Conservation (phyloP, 1,140 invertebrate genomes). For the Drosophila sturtevanti region DNA sequence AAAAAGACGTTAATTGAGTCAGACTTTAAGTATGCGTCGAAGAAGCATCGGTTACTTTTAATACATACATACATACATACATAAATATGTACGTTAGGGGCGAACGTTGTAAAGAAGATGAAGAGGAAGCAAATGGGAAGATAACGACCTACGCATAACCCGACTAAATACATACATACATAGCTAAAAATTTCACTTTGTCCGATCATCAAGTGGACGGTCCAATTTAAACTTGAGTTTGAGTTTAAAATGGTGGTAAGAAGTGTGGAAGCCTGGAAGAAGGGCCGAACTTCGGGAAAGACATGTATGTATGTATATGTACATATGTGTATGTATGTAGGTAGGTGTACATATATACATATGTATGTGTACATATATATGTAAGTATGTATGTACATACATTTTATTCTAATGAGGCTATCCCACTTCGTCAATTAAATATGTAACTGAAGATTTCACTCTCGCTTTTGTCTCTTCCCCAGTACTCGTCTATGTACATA, state of each 20-base stretch:
- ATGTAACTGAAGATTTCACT: conserved; percentile 77
- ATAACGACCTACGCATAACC: neutral
- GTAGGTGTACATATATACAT: too few relatives aligned
- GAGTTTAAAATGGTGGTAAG: conserved; percentile 1
- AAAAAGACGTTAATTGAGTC: conserved; percentile 56
- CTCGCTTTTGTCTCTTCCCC: conserved; percentile 52
- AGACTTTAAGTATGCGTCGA: conserved; percentile 18
- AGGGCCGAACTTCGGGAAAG: neutral
- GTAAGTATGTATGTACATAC: too few relatives aligned
- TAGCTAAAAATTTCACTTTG: conserved; percentile 54
- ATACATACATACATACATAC: too few relatives aligned
- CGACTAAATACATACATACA: too few relatives aligned
- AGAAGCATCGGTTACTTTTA: neutral
- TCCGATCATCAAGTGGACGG: conserved; percentile 7
- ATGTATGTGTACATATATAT: too few relatives aligned
- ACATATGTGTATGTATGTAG: too few relatives aligned
- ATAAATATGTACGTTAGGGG: too few relatives aligned
- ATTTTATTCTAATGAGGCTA: conserved; percentile 54
- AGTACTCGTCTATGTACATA: neutral
- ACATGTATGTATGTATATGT: too few relatives aligned
- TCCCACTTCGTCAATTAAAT: conserved; percentile 65
- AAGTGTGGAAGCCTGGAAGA: neutral
- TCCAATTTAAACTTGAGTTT: conserved; percentile 1
- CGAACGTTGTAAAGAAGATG: neutral
- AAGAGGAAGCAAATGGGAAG: neutral